Conservation (phyloP, 2,113 vertebrate species). For the Dipodomys merriami region DNA sequence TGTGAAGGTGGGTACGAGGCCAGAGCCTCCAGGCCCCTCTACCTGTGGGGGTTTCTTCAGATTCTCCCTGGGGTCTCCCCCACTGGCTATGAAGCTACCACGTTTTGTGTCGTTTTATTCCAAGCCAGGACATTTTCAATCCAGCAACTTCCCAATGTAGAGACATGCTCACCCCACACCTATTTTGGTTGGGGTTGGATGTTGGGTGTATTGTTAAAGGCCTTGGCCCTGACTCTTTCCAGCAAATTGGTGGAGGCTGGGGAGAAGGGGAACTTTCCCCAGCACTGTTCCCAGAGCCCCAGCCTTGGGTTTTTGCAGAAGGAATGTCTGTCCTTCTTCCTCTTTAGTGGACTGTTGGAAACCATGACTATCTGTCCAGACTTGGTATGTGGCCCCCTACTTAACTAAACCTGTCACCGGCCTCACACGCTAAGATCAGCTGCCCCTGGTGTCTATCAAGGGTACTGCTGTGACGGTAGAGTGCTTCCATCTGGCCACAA, state of each 20-base stretch:
- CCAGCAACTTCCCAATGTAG: background rate
- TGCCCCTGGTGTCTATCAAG: slow-evolving; percentile 20
- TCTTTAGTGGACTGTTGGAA: background rate
- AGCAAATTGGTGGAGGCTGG: background rate
- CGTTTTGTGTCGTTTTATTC: background rate
- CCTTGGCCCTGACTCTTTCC: background rate
- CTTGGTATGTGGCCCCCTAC: no score
- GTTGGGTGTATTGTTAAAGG: background rate
- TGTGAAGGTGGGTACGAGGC: background rate
- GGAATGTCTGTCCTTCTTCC: background rate
- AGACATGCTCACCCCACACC: accelerated
- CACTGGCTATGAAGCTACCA: background rate
- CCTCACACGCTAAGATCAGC: background rate
- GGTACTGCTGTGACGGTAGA: background rate
- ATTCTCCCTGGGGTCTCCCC: background rate
- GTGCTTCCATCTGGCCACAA: background rate
- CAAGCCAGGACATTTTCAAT: background rate
- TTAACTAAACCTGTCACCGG: background rate
- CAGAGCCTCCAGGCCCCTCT: background rate
- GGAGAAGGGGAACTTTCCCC: background rate
- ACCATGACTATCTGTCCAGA: background rate
- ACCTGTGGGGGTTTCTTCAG: accelerated
- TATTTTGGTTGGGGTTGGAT: background rate
- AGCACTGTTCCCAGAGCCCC: background rate
- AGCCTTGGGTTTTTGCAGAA: background rate